These are phyloP conservation scores for Caenorhabditis sinica DNA, from an alignment of 2,888 invertebrate species.

Conservation along the genomic window DNA sequence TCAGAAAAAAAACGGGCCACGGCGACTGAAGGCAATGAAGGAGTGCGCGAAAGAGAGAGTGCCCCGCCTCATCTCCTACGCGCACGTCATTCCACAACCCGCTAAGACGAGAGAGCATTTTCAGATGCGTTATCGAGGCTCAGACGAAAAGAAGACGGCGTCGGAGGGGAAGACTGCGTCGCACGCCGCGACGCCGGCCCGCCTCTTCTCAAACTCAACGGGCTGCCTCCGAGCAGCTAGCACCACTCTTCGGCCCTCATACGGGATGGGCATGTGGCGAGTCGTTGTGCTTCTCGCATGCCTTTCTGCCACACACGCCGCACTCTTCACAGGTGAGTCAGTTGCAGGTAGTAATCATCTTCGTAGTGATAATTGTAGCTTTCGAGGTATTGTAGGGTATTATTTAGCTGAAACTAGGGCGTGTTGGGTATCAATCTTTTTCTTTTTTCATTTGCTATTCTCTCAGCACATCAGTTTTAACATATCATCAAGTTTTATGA, in stretches of 20 bases:
- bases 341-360: background rate
- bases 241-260: constrained; percentile 66
- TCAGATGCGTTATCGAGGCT: constrained; percentile 54
- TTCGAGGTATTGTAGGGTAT: background rate
- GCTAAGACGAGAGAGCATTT: constrained; percentile 50
- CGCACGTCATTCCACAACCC: constrained; percentile 49
- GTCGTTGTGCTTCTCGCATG: constrained; percentile 66
- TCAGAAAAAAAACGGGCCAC: constrained; percentile 34
- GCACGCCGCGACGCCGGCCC: constrained; percentile 46
- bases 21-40: constrained; percentile 41
- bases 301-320: constrained; percentile 62
- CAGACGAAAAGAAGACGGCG: constrained; percentile 56
- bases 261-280: constrained; percentile 72
- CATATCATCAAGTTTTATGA: too few relatives aligned
- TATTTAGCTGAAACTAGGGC: background rate
- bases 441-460: background rate
- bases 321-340: constrained; percentile 68
- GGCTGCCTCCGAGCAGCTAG: constrained; percentile 49
- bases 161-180: constrained; percentile 14
- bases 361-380: constrained; percentile 14
- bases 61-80: constrained; percentile 44
- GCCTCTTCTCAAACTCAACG: constrained; percentile 60
- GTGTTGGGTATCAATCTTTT: constrained; percentile 13
- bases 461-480: background rate
- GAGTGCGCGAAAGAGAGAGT: background rate